Evolutionary conservation across 2,888 invertebrate genomes (phyloP).

Genomic region (Pyralis farinalis): DNA sequence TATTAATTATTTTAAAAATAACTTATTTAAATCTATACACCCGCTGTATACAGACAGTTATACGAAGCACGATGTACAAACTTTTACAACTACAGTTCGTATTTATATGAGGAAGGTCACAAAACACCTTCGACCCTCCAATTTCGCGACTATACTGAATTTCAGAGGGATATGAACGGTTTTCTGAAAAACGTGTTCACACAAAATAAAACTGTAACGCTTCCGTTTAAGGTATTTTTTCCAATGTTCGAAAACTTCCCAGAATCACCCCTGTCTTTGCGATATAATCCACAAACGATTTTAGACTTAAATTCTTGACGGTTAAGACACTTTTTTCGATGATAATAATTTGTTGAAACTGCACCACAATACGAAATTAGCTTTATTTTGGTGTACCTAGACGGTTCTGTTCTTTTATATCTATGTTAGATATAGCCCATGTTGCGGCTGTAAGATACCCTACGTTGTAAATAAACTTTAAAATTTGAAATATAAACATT

Average conservation of each 20-base stretch:
- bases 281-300: neutral
- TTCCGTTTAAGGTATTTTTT: neutral
- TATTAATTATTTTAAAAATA: no score
- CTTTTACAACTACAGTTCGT: conserved; percentile 10
- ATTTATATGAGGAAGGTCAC: conserved; percentile 11
- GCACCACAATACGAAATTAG: conserved; percentile 14
- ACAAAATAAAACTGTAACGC: neutral
- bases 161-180: conserved; percentile 15
- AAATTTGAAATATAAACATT: no score
- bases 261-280: neutral
- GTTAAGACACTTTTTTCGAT: neutral
- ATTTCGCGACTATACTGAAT: conserved; percentile 41
- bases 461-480: no score
- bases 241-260: neutral
- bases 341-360: conserved; percentile 5
- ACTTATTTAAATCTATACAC: no score
- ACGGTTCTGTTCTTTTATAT: conserved; percentile 7
- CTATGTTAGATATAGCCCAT: neutral
- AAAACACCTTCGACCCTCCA: conserved; percentile 36
- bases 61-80: conserved; percentile 2
- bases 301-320: conserved; percentile 5
- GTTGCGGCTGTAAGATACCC: no score
- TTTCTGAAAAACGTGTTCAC: neutral
- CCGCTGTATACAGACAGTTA: conserved; percentile 1
- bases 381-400: conserved; percentile 17